Base-by-base conservation (phyloP, 1,140 invertebrate genomes). In the Drosophila willistoni region DNA sequence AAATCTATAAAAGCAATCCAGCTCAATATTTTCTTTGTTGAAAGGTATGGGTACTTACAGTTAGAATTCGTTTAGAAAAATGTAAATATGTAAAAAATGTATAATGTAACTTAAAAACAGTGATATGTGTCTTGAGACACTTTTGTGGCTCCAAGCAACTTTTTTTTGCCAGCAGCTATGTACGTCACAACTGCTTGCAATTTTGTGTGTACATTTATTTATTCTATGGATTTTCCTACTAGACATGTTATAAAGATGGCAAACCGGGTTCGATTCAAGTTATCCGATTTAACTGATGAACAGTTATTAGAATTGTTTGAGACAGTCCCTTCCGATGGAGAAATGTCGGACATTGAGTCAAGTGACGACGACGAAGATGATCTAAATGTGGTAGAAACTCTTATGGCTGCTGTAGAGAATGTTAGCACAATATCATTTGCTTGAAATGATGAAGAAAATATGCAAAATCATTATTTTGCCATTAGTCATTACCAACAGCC, bases 211-310 rank as follows among this genome's bases (percentile, higher is more conserved):
- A 42, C 41, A 42, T 42, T 42, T 42, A 42, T 42, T 42, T n/a
- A 42, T 42, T 42, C 13, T 14, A n/a, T 42, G 41, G 4, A 42
- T 42, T n/a, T 4, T 42, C 41, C 14, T 42, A 14, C 41, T 42
- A 14, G 41, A 42, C 13, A 42, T 42, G 14, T 42, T 42, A 42
- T 42, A 6, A 42, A 42, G 41, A 42, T 42, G 41, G 41, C 41
- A 42, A 14, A 42, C 41, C 41, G 41, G 41, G 41, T 42, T 42
- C 41, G 41, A 42, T 42, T 42, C 13, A 42, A 42, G 3, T 42
- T 42, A 42, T n/a, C 41, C 41, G 41, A 14, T 42, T 42, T 42
- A 42, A 42, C 41, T 42, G 41, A 42, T 42, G 41, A 42, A 42
- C 13, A 42, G 13, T 42, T 42, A n/a, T 42, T 42, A 42, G 41